These are phyloP conservation scores for Cheilosia soror DNA, from an alignment of 2,888 invertebrate genomes.

Conservation along the genomic window DNA sequence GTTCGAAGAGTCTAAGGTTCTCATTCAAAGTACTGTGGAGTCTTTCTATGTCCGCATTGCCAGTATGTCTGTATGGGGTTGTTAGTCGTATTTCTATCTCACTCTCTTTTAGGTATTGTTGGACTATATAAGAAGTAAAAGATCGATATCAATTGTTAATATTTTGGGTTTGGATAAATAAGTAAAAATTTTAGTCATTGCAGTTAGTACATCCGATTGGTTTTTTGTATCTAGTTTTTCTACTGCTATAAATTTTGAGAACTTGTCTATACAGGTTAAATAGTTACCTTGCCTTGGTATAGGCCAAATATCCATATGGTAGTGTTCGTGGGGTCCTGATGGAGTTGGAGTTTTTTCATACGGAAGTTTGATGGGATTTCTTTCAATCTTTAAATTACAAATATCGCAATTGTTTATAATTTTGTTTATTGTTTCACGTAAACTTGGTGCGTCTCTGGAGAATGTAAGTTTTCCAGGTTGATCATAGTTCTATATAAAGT, in stretches of 20 bases:
- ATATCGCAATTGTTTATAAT: constrained; percentile 24
- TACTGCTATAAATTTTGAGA: constrained; percentile 8
- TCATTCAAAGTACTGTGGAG: not conserved
- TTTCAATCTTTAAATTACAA: constrained; percentile 15
- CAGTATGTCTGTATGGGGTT: not conserved
- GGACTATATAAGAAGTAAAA: not conserved
- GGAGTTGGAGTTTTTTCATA: constrained; percentile 21
- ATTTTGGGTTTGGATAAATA: not conserved
- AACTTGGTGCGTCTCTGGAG: not conserved
- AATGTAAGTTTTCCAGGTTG: not conserved
- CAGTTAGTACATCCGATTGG: not conserved
- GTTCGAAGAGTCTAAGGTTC: not conserved
- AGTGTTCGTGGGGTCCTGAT: constrained; percentile 12
- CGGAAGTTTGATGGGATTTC: constrained; percentile 16
- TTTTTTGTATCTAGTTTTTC: constrained; percentile 1
- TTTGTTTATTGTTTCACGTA: constrained; percentile 5
- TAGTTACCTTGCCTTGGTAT: not conserved
- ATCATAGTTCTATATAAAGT: constrained; percentile 1
- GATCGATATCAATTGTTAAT: not conserved
- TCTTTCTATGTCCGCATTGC: constrained; percentile 7
- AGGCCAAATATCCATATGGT: constrained; percentile 14
- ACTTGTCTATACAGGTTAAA: constrained; percentile 1
- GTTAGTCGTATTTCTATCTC: constrained; percentile 1
- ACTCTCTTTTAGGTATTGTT: not conserved
- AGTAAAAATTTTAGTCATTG: constrained; percentile 11